Base-by-base conservation (phyloP, 2,113 vertebrate species). In the Pachypanchax playfairii region DNA sequence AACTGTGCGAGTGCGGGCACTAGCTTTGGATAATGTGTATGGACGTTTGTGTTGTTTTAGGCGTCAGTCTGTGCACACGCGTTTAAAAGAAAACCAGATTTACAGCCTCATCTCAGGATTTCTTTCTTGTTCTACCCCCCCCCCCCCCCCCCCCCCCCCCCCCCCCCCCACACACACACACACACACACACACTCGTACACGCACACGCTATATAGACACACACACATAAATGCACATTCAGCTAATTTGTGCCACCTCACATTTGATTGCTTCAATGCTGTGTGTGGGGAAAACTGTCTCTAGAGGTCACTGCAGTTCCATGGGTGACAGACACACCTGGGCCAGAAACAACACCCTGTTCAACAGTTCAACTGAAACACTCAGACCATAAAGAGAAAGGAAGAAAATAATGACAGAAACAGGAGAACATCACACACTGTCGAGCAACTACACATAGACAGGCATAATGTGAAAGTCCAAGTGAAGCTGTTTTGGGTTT, bases 231-330 rank as follows among this genome's bases (percentile, higher is more conserved):
- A 76, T 51, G 52, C 54, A 55, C 69, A 71, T 26, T 24, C 41
- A 24, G 44, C 53, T 79, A 76, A 55, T 78, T 47, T 55, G 64
- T 70, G 68, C 61, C 76, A 66, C 24, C 54, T 71, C 70, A 76
- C 85, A 79, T 88, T 76, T 75, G 74, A 31, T 71, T 70, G 76
- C 69, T 53, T 75, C 63, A 46, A 42, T 73, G 79, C 79, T 87
- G 85, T 92, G 91, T 89, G 75, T 92, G 82, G 87, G 80, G 85
- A 82, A 80, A 90, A 73, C 65, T 83, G 90, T 91, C 91, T 92
- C 91, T 89, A 92, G 89, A 93, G 90, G 91, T 92, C 93, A 92
- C 83, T 89, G 88, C 81, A 91, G 91, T 88, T 92, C 92, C 92
- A 92, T 81, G 81, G 84, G 91, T 93, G 90, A 92, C 90, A 91